Base-by-base conservation (phyloP, 2,797 vertebrate genomes). In the Emydoidea blandingii region DNA sequence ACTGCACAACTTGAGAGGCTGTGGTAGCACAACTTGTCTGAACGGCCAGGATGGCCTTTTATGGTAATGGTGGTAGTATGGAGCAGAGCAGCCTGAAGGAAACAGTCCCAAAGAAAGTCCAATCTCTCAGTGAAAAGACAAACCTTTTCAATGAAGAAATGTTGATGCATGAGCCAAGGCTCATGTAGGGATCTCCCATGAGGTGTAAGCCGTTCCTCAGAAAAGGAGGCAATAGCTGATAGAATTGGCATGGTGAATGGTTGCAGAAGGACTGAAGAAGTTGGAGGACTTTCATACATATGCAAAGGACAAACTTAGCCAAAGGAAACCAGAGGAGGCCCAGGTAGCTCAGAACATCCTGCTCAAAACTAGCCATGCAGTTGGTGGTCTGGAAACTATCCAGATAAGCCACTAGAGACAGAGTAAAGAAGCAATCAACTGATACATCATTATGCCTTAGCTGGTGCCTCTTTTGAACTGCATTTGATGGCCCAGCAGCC, bases 1-100 rank as follows among this genome's bases (percentile, higher is more conserved):
- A 1, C 10, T 27, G 29, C 6, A 8, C 21, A 10, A 8, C 8
- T 34, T 0, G 0, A 91, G 15, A 76, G 21, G 62, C 8, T 1
- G 12, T 37, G 21, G 53, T 88, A 3, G 12, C 44, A 65, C 47
- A 23, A 76, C n/a, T 72, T 72, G 65, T 19, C 65, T 5, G 34
- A 68, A 10, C 2, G n/a, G 34, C 37, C 65, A 21, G n/a, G n/a
- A 41, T 72, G n/a, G 3, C 19, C 65, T 72, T 37, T 41, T 21
- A 23, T 21, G 19, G 37, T 37, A 72, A 72, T 37, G 65, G 19
- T 72, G n/a, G n/a, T 23, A 72, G 65, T 23, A 41, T 37, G 65
- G 65, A n/a, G 65, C n/a, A 68, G 18, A 68, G 18, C n/a, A 37
- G n/a, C 65, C n/a, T 68, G 34, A 68, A 37, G n/a, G 65, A n/a